These are phyloP conservation scores for Holothuria scabra DNA, from an alignment of 53 echinoderm and acorn worm species.

Conservation along the genomic window DNA sequence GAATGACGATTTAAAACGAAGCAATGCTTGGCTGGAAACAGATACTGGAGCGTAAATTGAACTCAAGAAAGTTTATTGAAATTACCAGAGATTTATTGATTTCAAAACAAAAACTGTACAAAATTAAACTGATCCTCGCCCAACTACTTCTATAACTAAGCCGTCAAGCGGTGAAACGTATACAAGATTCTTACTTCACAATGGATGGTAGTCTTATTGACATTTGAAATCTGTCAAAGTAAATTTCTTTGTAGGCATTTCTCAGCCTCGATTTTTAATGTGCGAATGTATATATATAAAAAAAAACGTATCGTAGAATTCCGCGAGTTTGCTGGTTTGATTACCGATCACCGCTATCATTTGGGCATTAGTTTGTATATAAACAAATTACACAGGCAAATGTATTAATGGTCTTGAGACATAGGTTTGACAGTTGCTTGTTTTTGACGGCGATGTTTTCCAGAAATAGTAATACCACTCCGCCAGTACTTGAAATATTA, in stretches of 20 bases:
- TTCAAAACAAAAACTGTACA: constrained; percentile 20
- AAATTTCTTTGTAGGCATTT: constrained; percentile 2
- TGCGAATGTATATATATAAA: constrained; percentile 39
- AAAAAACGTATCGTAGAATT: constrained; percentile 15
- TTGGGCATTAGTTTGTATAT: constrained; percentile 40
- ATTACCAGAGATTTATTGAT: constrained; percentile 47
- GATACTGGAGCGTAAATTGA: constrained; percentile 31
- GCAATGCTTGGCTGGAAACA: neutral
- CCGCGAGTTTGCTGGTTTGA: constrained; percentile 7
- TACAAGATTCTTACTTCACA: constrained; percentile 14
- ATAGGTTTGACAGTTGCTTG: too few relatives aligned
- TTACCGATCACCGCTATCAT: constrained; percentile 38
- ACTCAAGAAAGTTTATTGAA: constrained; percentile 39
- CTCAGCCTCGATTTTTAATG: constrained; percentile 21
- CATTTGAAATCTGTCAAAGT: constrained; percentile 41
- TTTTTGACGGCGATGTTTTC: too few relatives aligned
- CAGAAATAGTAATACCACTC: too few relatives aligned
- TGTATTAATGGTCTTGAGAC: constrained; percentile 10
- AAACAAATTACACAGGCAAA: constrained; percentile 40
- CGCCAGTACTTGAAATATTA: too few relatives aligned
- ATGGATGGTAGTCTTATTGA: constrained; percentile 32
- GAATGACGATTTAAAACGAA: constrained; percentile 23
- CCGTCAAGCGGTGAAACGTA: constrained; percentile 16
- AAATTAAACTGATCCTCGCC: constrained; percentile 18
- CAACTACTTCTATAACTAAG: constrained; percentile 25